Base-by-base conservation (phyloP, 2,888 invertebrate species). In the Megastigmus dorsalis region DNA sequence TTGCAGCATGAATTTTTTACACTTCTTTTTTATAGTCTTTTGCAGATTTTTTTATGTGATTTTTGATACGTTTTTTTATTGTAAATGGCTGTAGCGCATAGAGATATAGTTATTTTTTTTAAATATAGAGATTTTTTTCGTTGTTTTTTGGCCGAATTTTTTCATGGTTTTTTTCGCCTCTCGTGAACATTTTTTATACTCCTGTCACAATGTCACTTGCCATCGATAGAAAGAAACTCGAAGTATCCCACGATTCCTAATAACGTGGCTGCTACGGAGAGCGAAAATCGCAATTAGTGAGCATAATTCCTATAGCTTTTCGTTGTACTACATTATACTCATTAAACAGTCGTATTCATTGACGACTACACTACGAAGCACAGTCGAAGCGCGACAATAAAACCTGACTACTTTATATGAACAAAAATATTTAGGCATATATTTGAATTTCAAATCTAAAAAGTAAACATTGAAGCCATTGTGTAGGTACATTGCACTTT, bases 1-100 rank as follows among this genome's bases (percentile, higher is more conserved):
- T 71, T 30, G 45, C 38, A 71, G 70, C 75, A 75, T 70, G 75
- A 66, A 0, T n/a, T n/a, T n/a, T n/a, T n/a, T n/a, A n/a, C n/a
- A n/a, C n/a, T n/a, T n/a, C n/a, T n/a, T n/a, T n/a, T 30, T 54
- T 52, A n/a, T 28, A 41, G 9, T 26, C n/a, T 60, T 54, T 60
- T 57, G 20, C 15, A 41, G n/a, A 18, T 45, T 45, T 43, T 36
- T 48, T n/a, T 23, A 50, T 43, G 30, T 33, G 28, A 41, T 45
- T 18, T 38, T 52, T 41, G 9, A 38, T n/a, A n/a, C n/a, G n/a
- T n/a, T n/a, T n/a, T n/a, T n/a, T n/a, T n/a, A n/a, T n/a, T n/a
- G n/a, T n/a, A n/a, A n/a, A n/a, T n/a, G n/a, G n/a, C n/a, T n/a
- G n/a, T n/a, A n/a, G n/a, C n/a, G n/a, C n/a, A n/a, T n/a, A n/a